Percentiles rank a stretch among this genome's conserved stretches.
Conservation (phyloP, 2,888 invertebrate genomes). For the Melangyna quadrimaculata region DNA sequence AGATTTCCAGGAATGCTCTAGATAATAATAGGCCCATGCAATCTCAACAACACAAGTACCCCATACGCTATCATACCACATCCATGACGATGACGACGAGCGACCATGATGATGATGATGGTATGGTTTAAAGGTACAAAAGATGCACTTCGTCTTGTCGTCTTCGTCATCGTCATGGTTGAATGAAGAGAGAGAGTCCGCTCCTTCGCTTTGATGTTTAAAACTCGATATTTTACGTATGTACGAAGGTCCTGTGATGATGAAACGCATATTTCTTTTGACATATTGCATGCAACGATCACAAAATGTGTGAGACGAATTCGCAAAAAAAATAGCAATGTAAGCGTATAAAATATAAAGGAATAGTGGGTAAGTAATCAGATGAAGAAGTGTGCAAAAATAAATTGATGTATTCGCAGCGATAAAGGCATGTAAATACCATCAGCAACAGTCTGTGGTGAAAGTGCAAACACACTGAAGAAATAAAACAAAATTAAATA, state of each 20-base stretch:
- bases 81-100: no score
- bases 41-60: slow-evolving; percentile 63
- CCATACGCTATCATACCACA: not conserved
- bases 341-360: not conserved
- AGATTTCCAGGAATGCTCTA: slow-evolving; percentile 71
- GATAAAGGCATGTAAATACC: slow-evolving; percentile 22
- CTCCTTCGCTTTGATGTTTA: slow-evolving; percentile 60
- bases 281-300: slow-evolving; percentile 60
- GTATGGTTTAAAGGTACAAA: not conserved
- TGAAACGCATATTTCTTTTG: slow-evolving; percentile 66
- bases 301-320: slow-evolving; percentile 41
- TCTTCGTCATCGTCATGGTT: slow-evolving; percentile 39
- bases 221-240: not conserved
- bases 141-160: slow-evolving; percentile 37
- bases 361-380: slow-evolving; percentile 26
- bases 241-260: slow-evolving; percentile 19
- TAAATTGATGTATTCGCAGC: slow-evolving; percentile 27
- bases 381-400: slow-evolving; percentile 42
- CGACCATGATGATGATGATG: not conserved
- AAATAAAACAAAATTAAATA: not conserved
- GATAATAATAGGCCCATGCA: slow-evolving; percentile 68
- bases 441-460: not conserved
- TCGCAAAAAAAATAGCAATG: not conserved
- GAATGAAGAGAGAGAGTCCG: slow-evolving; percentile 41
- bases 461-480: not conserved